phyloP scores from a whole-genome alignment of 2,888 invertebrate genomes.

The Polyommatus icarus region DNA sequence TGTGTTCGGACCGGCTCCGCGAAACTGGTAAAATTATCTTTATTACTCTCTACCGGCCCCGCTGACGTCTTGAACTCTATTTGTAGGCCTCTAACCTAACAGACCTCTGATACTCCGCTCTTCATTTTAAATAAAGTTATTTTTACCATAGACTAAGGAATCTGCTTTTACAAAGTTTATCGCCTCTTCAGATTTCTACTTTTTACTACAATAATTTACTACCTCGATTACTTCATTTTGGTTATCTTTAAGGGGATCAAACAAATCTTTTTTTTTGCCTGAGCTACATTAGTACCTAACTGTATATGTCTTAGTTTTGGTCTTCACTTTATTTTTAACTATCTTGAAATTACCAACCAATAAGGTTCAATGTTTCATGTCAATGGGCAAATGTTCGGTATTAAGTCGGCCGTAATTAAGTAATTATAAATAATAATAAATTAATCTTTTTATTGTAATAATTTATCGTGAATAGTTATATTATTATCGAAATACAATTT shows the following conservation, averaged over 20 bases:
- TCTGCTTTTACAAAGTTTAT: background rate
- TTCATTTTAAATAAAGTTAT: background rate
- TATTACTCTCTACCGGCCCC: constrained; percentile 48
- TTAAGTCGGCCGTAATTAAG: too few species aligned
- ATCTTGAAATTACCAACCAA: too few species aligned
- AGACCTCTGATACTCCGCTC: background rate
- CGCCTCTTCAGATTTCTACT: background rate
- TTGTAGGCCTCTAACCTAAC: constrained; percentile 9
- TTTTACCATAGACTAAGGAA: too few species aligned
- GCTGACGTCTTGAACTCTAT: constrained; percentile 48
- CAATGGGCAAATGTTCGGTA: too few species aligned
- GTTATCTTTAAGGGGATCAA: too few species aligned
- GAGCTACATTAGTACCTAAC: too few species aligned
- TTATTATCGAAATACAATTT: background rate
- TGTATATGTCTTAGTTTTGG: too few species aligned
- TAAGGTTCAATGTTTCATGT: too few species aligned
- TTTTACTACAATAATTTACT: background rate
- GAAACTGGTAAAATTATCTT: constrained; percentile 65
- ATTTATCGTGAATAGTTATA: too few species aligned
- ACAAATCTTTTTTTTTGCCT: too few species aligned
- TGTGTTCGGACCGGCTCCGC: constrained; percentile 68
- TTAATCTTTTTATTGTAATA: background rate
- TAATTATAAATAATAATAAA: too few species aligned
- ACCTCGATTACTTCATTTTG: background rate
- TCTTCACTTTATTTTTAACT: too few species aligned